Percentiles rank a stretch among this genome's conserved stretches.
Conservation (phyloP, 2,113 vertebrate genomes). For the Bos indicus region DNA sequence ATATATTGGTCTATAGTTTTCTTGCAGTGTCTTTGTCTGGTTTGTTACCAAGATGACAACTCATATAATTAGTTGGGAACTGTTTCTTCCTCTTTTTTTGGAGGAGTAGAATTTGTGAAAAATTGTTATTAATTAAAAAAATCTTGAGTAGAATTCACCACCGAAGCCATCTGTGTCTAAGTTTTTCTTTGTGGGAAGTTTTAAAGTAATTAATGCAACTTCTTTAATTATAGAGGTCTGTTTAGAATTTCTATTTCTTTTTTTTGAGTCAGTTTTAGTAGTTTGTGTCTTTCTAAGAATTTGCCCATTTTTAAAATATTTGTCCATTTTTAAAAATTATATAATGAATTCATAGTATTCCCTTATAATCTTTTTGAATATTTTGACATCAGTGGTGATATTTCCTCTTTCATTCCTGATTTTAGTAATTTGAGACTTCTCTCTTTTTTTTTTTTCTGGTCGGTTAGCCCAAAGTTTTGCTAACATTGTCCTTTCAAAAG, state of each 20-base stretch:
- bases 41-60: background rate
- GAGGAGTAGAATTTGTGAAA: background rate
- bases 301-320: background rate
- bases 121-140: background rate
- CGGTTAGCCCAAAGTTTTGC: background rate
- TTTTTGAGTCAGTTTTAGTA: background rate
- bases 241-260: background rate
- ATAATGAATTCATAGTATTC: background rate
- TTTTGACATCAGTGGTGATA: background rate
- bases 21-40: background rate
- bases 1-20: background rate
- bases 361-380: background rate
- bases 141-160: background rate
- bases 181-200: background rate
- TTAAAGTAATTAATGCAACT: background rate
- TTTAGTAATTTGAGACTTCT: background rate
- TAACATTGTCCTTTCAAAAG: background rate
- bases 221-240: background rate
- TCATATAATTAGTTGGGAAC: background rate
- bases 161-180: background rate
- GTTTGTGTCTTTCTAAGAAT: background rate
- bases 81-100: background rate
- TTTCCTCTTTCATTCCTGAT: background rate
- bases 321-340: background rate
- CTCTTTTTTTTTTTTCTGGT: background rate